Evolutionary conservation across 2,888 invertebrate species (phyloP), one percentile per base, ranked within the genome.

Genomic region (Endomychus coccineus): DNA sequence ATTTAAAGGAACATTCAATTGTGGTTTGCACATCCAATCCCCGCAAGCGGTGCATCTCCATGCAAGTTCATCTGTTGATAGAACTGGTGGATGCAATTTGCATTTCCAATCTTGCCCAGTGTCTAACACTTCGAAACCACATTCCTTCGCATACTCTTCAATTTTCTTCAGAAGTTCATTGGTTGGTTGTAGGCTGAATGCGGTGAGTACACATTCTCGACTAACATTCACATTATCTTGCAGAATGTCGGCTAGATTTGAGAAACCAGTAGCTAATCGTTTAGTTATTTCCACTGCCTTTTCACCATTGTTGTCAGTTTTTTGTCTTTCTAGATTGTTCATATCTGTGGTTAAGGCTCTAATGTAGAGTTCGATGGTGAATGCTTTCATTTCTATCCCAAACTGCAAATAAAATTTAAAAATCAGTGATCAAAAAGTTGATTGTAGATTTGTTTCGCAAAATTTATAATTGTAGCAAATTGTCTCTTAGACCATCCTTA

Each of bases 101-200:
- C 65, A 66, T 39, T 57, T 59, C 65, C 66, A 65, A 36, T 52
- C 51, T 49, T 62, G 62, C 10, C 61, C 62, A 9, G 58, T 62
- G 47, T 66, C 61, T 33, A 67, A 61, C 13, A 67, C 59, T 40
- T 71, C 67, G 12, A 58, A 59, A n/a, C 72, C 73, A 43, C 70
- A 70, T 11, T 62, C 62, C 30, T 65, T 56, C 1, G 75, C 75
- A 41, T 74, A 58, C 16, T 68, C 66, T 48, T 71, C 67, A 30
- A 84, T 74, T 45, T 68, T 63, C 15, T 74, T 71, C 54, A 76
- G 74, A 61, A 77, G 74, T 7, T 64, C 63, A 19, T 69, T 65
- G 4, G 81, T 76, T 3, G 85, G 84, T 53, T 81, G 75, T 32
- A 85, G 66, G 27, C 82, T 82, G 67, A 85, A 86, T 1, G 84